Evolutionary conservation across 2,113 vertebrate genomes (phyloP), one percentile per base, ranked within the genome.

Genomic region (Rattus norvegicus): DNA sequence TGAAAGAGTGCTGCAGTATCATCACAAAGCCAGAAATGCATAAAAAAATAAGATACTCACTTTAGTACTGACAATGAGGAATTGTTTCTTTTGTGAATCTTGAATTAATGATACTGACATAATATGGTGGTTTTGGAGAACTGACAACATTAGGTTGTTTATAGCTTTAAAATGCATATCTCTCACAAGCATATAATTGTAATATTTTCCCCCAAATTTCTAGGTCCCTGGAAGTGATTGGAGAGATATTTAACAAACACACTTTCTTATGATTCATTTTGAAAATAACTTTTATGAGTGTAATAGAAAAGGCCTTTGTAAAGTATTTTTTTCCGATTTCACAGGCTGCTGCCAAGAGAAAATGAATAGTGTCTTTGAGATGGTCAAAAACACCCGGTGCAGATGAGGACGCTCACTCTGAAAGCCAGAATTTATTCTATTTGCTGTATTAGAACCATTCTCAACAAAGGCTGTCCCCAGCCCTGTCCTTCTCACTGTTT

Each of bases 331-430:
- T 47, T 2, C 16, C 6, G 59, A 56, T 83, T 96, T 92, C 85
- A 76, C 43, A 88, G 47, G 56, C 54, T 70, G 83, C 89, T 97
- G 97, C 97, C 97, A 98, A 97, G 83, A 87, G 63, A 77, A 96
- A 95, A 97, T 97, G 96, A 97, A 98, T 97, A 79, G 80, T 47
- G 94, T 96, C 96, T 94, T 97, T 97, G 94, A 97, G 96, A 96
- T 79, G 85, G 22, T 81, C 94, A 84, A 83, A 97, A 97, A 97
- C 95, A 97, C 97, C 95, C 77, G 43, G 86, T 91, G 52, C 1
- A 24, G 93, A 96, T 95, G 91, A 83, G 54, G 93, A 95, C 84
- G 72, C 86, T 92, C 93, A 73, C 73, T 90, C 69, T 80, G 91
- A 80, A 72, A 97, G 96, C 89, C 97, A 95, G 91, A 86, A 72